Evolutionary conservation across 1,140 invertebrate species (phyloP), one percentile per base, ranked within the genome.

Genomic region (Papilio polytes): DNA sequence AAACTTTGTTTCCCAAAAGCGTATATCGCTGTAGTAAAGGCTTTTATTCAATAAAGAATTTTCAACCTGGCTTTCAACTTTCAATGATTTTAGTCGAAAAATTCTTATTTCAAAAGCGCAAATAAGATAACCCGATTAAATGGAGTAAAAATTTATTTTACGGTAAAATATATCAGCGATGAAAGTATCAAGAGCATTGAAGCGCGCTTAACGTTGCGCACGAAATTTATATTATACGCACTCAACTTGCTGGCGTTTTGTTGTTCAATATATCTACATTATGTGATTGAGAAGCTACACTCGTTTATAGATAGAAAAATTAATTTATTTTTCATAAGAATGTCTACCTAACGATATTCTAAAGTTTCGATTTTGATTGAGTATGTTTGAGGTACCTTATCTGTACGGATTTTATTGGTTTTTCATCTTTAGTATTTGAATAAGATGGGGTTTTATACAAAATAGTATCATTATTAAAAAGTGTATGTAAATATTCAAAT

Each of bases 61-160:
- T 31, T 63, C n/a, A 63, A 66, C 22, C 22, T 0, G 12, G 56
- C 46, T 48, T 48, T 4, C 46, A 48, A 20, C 20, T 70, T 70
- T 3, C 12, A 70, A 70, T 13, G 26, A 70, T 70, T 70, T 70
- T 70, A 70, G 63, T 1, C 22, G 6, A 70, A 59, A 66, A 36
- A 36, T 31, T 70, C 26, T 70, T 70, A 70, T 36, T 70, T 70
- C 3, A 31, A 31, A 26, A 31, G 26, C 26, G 26, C 26, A 70
- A 70, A 70, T 70, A 26, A 70, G 63, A 70, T 70, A 70, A 70
- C 63, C 26, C 10, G 63, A 70, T 31, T 70, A 70, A 70, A 70
- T 70, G 26, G 63, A 70, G 63, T 26, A 70, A 70, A 31, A 70
- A 70, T 70, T 31, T 70, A 70, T 31, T 70, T 70, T 70, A 31